Base-by-base conservation (phyloP, 2,113 vertebrate species). In the Ornithorhynchus anatinus region DNA sequence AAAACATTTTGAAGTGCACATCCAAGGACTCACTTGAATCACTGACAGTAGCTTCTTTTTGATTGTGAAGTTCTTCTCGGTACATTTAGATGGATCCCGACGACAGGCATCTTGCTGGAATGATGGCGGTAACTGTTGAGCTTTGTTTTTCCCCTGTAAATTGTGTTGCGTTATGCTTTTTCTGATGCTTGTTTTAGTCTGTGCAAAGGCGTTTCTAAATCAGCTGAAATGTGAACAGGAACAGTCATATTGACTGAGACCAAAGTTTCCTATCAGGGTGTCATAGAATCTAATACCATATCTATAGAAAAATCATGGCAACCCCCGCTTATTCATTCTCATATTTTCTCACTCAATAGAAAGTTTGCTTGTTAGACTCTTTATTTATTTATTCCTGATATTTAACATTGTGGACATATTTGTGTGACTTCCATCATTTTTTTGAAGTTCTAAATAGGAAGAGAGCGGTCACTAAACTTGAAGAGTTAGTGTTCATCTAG, bases 331-430 rank as follows among this genome's bases (percentile, higher is more conserved):
- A n/a, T n/a, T n/a, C n/a, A n/a, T n/a, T n/a, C n/a, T n/a, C n/a
- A n/a, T n/a, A n/a, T n/a, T n/a, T n/a, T n/a, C n/a, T 72, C 87
- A 65, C 58, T 82, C 68, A 79, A 69, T 81, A 80, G 88, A 82
- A 86, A 85, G 64, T 35, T 65, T 88, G 81, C 72, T 90, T 89
- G 80, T 86, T 89, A 87, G 75, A 80, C 87, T 84, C 89, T 78
- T 64, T 85, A 90, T 90, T 92, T 92, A 93, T 92, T 90, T 91
- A 79, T 77, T 87, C 81, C 84, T 84, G 81, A 82, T 91, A 86
- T 87, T 92, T 89, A 88, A 80, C 75, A 77, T 87, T 86, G 79
- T 87, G 86, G 87, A 89, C 89, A 92, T 86, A 84, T 70, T 89
- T 87, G 83, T 75, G 74, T 48, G 22, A 68, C 53, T 58, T 50